Evolutionary conservation across 2,888 invertebrate genomes (phyloP).

Genomic region (Sthenelais limicola): DNA sequence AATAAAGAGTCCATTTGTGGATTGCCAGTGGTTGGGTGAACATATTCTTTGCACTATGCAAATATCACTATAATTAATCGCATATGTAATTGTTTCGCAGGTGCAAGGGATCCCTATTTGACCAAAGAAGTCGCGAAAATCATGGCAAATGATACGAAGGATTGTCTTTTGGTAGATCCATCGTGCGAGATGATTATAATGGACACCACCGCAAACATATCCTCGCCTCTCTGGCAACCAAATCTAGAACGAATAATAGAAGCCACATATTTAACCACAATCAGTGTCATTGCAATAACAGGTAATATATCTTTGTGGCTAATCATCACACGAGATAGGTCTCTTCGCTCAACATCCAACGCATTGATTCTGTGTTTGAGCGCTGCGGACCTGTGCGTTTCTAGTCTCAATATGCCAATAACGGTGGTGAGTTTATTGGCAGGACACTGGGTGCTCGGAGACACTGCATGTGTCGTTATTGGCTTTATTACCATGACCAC

Average conservation of each 20-base stretch:
- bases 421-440: neutral
- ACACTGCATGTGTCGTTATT: neutral
- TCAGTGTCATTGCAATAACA: neutral
- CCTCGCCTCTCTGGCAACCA: too few relatives aligned
- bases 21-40: too few relatives aligned
- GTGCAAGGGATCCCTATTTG: too few relatives aligned
- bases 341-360: neutral
- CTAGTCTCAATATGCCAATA: slow-evolving; percentile 12
- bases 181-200: too few relatives aligned
- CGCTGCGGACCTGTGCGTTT: slow-evolving; percentile 3
- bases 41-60: too few relatives aligned
- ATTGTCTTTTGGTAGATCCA: too few relatives aligned
- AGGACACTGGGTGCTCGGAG: neutral
- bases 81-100: too few relatives aligned
- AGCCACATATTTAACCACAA: neutral
- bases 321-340: neutral
- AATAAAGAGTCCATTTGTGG: too few relatives aligned
- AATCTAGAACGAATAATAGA: slow-evolving; percentile 2
- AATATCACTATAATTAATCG: too few relatives aligned
- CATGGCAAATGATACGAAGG: too few relatives aligned
- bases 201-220: too few relatives aligned
- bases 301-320: neutral
- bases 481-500: slow-evolving; percentile 17
- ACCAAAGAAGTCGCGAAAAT: too few relatives aligned
- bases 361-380: slow-evolving; percentile 10